Evolutionary conservation across 2,113 vertebrate genomes (phyloP).

Genomic region (Gadus chalcogrammus): DNA sequence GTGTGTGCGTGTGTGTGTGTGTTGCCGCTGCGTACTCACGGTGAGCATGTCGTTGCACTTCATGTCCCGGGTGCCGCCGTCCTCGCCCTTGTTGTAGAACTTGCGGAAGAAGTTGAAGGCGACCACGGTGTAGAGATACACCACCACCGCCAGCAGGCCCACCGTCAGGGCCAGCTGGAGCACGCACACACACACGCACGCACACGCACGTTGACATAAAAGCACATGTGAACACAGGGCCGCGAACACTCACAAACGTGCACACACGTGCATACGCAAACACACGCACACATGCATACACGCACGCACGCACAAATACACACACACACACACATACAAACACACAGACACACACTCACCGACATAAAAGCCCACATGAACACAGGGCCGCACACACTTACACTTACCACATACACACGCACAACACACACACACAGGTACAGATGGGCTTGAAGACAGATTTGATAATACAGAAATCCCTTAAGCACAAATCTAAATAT

Average conservation of each 20-base stretch:
- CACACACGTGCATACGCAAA: neutral
- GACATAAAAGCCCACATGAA: no score
- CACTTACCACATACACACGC: no score
- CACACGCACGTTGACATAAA: constrained; percentile 29
- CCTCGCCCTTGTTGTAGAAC: constrained; percentile 92
- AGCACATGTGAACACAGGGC: constrained; percentile 14
- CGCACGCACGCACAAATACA: no score
- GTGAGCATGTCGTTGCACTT: constrained; percentile 97
- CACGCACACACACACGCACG: constrained; percentile 30
- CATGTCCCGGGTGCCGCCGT: constrained; percentile 85
- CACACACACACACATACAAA: no score
- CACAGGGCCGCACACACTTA: no score
- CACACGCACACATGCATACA: no score
- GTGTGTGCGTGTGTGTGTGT: constrained; percentile 1
- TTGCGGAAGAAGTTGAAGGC: constrained; percentile 97
- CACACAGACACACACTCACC: no score
- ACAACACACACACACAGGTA: no score
- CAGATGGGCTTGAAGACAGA: no score
- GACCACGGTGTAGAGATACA: constrained; percentile 94
- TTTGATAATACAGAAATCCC: no score
- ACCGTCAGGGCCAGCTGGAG: constrained; percentile 87
- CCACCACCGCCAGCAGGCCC: constrained; percentile 91
- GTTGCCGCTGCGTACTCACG: constrained; percentile 67
- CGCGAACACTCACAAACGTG: neutral
- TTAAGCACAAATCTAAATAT: no score